Conservation (phyloP, 2,113 vertebrate genomes). For the Gallinago undulata region DNA sequence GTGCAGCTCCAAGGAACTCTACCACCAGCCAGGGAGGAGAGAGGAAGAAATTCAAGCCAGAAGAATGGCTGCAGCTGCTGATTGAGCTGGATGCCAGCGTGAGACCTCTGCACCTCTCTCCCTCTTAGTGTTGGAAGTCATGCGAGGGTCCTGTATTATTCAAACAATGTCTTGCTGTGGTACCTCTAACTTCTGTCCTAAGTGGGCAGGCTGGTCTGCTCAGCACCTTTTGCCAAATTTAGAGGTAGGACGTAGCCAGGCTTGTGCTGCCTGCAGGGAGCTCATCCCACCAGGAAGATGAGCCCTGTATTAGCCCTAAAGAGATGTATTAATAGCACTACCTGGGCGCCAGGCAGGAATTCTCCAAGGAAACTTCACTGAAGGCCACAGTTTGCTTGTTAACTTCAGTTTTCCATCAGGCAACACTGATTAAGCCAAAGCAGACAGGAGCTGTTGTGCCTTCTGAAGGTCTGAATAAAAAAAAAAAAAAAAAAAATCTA, state of each 20-base stretch:
- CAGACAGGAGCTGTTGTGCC: neutral
- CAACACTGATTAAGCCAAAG: neutral
- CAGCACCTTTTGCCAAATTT: neutral
- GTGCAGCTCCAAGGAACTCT: neutral
- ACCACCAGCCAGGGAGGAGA: neutral
- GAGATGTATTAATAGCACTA: neutral
- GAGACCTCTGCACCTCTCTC: neutral
- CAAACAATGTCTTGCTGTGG: neutral
- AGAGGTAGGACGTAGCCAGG: neutral
- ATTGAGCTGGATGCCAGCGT: accelerated
- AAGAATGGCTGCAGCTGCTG: neutral
- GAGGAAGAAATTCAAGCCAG: neutral
- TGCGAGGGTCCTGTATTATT: neutral
- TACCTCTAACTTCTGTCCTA: neutral
- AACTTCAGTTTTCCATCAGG: neutral
- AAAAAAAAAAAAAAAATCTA: neutral
- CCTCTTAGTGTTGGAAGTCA: neutral
- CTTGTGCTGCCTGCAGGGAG: neutral
- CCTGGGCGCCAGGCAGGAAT: neutral
- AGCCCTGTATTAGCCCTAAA: neutral
- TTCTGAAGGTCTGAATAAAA: neutral
- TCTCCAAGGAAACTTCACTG: neutral
- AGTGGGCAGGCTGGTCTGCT: neutral
- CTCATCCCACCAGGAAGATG: neutral
- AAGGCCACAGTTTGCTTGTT: neutral